Evolutionary conservation across 2,888 invertebrate genomes (phyloP).

Genomic region (Aporophyla nigra): DNA sequence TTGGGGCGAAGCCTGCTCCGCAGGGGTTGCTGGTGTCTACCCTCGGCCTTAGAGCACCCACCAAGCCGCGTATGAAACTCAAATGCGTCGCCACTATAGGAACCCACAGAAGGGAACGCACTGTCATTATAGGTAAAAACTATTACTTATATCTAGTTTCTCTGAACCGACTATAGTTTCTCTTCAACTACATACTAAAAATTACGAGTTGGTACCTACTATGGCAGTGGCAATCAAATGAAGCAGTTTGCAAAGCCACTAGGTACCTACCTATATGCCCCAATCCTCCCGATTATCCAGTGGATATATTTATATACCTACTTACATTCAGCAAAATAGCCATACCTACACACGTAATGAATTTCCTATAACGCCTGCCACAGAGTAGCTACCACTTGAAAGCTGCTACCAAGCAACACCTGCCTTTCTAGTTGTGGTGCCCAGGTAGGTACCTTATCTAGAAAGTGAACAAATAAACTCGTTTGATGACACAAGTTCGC

Average conservation of each 20-base stretch:
- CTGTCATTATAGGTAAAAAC: constrained; percentile 81
- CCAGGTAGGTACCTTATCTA: no score
- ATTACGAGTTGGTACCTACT: no score
- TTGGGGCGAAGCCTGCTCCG: constrained; percentile 79
- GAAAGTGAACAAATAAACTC: no score
- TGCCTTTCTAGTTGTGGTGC: neutral
- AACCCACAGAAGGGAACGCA: constrained; percentile 83
- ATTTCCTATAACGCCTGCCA: neutral
- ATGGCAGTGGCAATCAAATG: neutral
- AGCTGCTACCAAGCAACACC: neutral
- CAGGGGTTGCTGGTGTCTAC: constrained; percentile 84
- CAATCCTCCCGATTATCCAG: neutral
- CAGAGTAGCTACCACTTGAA: neutral
- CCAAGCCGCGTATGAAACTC: constrained; percentile 82
- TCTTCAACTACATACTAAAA: neutral
- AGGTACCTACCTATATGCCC: neutral
- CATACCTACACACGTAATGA: neutral
- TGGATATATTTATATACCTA: neutral
- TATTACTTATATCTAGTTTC: neutral
- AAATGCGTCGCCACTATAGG: constrained; percentile 85
- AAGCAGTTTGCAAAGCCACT: neutral
- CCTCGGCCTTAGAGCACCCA: constrained; percentile 82
- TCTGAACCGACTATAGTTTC: neutral
- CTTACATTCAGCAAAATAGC: neutral
- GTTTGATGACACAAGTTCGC: no score